Conservation (phyloP, 1,140 invertebrate genomes). For the Phymastichus coffea region DNA sequence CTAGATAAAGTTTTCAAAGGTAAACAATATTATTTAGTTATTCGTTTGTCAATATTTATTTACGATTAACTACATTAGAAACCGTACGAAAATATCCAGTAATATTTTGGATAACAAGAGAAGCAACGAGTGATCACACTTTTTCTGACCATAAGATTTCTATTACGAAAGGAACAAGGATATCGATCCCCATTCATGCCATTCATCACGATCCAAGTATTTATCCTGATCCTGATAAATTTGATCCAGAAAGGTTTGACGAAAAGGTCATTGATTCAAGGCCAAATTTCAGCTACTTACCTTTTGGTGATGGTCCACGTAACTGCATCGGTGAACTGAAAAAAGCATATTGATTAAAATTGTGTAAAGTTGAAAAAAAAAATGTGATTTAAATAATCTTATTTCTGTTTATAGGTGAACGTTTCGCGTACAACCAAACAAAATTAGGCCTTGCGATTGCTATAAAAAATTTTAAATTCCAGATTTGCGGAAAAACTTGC, state of each 20-base stretch:
- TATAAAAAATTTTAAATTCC: neutral
- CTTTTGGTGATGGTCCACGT: conserved; percentile 61
- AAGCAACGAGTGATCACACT: conserved; percentile 46
- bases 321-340: conserved; percentile 60
- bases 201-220: conserved; percentile 64
- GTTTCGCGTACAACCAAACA: neutral
- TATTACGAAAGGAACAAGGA: conserved; percentile 48
- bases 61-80: conserved; percentile 43
- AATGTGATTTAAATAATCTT: neutral
- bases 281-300: conserved; percentile 52
- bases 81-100: conserved; percentile 59
- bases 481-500: neutral
- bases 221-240: conserved; percentile 62
- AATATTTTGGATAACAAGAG: conserved; percentile 51
- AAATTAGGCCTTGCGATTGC: neutral
- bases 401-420: neutral
- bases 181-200: conserved; percentile 53
- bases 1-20: conserved; percentile 41
- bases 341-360: neutral
- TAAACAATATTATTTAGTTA: conserved; percentile 33
- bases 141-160: conserved; percentile 49
- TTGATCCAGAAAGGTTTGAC: conserved; percentile 58
- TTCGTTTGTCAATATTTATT: neutral
- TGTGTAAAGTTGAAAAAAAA: neutral
- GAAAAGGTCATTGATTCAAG: conserved; percentile 26